Base-by-base conservation (phyloP, 2,888 invertebrate species). In the Apocheima hispidaria region DNA sequence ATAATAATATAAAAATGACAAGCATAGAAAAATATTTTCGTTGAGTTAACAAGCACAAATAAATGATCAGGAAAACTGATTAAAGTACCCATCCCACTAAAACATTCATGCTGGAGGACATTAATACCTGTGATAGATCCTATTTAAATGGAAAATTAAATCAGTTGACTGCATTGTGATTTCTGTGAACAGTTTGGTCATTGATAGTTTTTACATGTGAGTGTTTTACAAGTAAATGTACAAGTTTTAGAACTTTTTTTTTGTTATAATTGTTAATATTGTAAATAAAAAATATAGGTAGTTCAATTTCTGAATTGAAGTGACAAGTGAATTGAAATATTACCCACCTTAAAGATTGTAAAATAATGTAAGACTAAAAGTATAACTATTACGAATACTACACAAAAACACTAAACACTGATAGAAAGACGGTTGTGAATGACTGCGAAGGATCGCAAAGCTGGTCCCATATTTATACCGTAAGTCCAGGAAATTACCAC, bases 101-200 rank as follows among this genome's bases (percentile, higher is more conserved):
- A 76, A 69, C 41, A 73, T 68, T 41, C 50, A 6, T 26, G 30
- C 16, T 46, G 4, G 59, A 33, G n/a, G n/a, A 43, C 60, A 54
- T 60, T 18, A 35, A 18, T 44, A 26, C 52, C 21, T 7, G 33
- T 56, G 4, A 60, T 41, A 63, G 77, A 12, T 72, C 77, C 62
- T 62, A 52, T 63, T 60, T 59, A 36, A 59, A 58, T 77, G 75
- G 26, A 2, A 4, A 7, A 26, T 4, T 26, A 26, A 60, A 49
- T 65, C 65, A 73, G 69, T 68, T 67, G 66, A 70, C 70, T 74
- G 70, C 70, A 75, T 74, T 72, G 72, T 70, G 66, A 74, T 74
- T 82, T 81, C 82, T 75, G 48, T 65, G 79, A 84, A 84, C 67
- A 73, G 68, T 74, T 76, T 73, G 66, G n/a, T n/a, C n/a, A n/a